phyloP scores from a whole-genome alignment of 1,140 invertebrate genomes.

The Zaprionus davidi region DNA sequence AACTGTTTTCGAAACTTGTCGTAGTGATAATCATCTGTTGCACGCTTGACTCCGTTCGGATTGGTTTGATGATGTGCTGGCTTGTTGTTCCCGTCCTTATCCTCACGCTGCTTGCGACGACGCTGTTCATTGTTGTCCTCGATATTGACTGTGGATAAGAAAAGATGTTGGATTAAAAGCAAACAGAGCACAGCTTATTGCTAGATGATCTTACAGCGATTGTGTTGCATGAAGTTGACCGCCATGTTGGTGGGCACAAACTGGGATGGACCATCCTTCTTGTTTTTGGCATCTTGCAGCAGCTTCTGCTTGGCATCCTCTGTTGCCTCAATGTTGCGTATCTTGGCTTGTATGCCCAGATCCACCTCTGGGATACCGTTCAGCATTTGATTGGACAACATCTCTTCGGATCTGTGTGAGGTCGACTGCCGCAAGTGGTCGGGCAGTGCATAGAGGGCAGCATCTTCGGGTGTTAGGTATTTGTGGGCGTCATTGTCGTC shows the following conservation, averaged over 20 bases:
- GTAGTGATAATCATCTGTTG: constrained; percentile 98
- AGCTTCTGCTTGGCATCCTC: constrained; percentile 98
- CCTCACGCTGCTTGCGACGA: constrained; percentile 85
- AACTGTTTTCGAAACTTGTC: constrained; percentile 99
- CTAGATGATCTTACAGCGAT: constrained; percentile 89
- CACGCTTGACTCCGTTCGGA: constrained; percentile 88
- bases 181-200: constrained; percentile 1
- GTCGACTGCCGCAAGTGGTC: constrained; percentile 93
- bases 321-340: constrained; percentile 98
- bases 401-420: constrained; percentile 95
- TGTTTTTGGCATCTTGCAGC: constrained; percentile 93
- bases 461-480: constrained; percentile 94
- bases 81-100: constrained; percentile 84
- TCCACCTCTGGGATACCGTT: constrained; percentile 99
- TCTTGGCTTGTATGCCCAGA: constrained; percentile 98
- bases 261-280: constrained; percentile 96
- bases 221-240: constrained; percentile 98
- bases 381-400: constrained; percentile 99
- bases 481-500: constrained; percentile 85
- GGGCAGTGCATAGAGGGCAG: constrained; percentile 92
- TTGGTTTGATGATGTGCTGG: constrained; percentile 61
- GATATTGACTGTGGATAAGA: constrained; percentile 89
- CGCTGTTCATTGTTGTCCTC: constrained; percentile 87
- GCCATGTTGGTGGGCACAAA: constrained; percentile 99
- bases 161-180: constrained; percentile 33